Conservation (phyloP, 1,140 invertebrate genomes). For the Holotrichia oblita region DNA sequence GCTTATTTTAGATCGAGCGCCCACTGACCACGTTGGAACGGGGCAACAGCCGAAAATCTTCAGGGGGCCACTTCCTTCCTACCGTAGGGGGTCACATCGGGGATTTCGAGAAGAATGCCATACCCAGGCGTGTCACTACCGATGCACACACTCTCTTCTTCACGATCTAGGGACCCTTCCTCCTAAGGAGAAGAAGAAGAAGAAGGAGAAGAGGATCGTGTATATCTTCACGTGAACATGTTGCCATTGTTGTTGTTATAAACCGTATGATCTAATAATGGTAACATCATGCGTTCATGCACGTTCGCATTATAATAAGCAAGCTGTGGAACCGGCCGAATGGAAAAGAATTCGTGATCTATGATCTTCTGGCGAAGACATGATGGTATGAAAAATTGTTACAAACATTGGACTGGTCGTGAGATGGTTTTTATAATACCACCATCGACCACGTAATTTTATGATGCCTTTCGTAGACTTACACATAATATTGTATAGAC, state of each 20-base stretch:
- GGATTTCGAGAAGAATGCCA: conserved; percentile 50
- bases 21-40: neutral
- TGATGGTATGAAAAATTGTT: conserved; percentile 37
- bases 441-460: conserved; percentile 27
- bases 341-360: conserved; percentile 37
- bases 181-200: too few species aligned
- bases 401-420: conserved; percentile 18
- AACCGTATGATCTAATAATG: conserved; percentile 43
- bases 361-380: conserved; percentile 4
- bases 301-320: neutral
- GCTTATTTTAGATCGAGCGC: conserved; percentile 50
- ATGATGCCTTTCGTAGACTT: too few species aligned
- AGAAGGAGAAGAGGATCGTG: too few species aligned
- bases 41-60: conserved; percentile 42
- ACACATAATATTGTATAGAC: too few species aligned
- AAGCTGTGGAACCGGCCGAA: too few species aligned
- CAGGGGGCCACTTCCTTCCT: conserved; percentile 55
- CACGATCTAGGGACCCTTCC: too few species aligned
- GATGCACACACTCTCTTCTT: too few species aligned
- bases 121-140: conserved; percentile 32
- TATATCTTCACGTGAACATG: conserved; percentile 33
- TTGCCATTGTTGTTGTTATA: conserved; percentile 38
- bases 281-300: neutral
- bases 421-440: neutral
- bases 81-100: conserved; percentile 50